Evolutionary conservation across 2,888 invertebrate species (phyloP).

Genomic region (Chloroclysta siterata): DNA sequence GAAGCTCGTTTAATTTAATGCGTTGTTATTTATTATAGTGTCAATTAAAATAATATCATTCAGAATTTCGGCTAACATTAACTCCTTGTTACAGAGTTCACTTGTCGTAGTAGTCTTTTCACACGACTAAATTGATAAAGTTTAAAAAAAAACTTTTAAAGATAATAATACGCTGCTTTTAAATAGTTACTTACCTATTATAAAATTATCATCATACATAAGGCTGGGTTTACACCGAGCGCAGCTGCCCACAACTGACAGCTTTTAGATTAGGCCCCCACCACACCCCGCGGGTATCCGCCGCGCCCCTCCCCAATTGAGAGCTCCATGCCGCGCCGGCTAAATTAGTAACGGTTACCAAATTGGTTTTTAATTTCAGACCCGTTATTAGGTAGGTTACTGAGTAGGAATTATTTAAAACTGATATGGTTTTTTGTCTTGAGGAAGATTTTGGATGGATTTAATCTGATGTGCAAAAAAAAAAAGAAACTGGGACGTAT

Average conservation of each 20-base stretch:
- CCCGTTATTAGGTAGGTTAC: conserved; percentile 67
- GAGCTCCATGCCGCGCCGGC: conserved; percentile 71
- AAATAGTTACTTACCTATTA: background rate
- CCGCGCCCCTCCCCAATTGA: conserved; percentile 75
- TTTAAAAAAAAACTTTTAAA: background rate
- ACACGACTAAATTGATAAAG: background rate
- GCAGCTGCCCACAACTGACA: conserved; percentile 80
- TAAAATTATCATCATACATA: conserved; percentile 45
- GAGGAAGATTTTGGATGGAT: background rate
- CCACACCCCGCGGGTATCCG: conserved; percentile 49
- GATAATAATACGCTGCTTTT: background rate
- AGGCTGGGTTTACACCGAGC: conserved; percentile 65
- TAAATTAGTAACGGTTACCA: conserved; percentile 83
- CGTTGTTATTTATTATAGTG: conserved; percentile 52
- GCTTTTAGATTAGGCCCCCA: conserved; percentile 80
- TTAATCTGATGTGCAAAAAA: background rate
- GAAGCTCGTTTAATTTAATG: conserved; percentile 54
- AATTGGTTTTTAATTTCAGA: conserved; percentile 83
- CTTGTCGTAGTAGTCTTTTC: background rate
- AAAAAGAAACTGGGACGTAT: too few relatives aligned
- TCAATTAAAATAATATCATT: conserved; percentile 58
- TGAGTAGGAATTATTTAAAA: conserved; percentile 51
- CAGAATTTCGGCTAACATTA: conserved; percentile 27
- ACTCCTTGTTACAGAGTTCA: background rate
- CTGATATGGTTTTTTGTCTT: conserved; percentile 49